phyloP scores from a whole-genome alignment of 2,113 vertebrate genomes.

The Podiceps cristatus region DNA sequence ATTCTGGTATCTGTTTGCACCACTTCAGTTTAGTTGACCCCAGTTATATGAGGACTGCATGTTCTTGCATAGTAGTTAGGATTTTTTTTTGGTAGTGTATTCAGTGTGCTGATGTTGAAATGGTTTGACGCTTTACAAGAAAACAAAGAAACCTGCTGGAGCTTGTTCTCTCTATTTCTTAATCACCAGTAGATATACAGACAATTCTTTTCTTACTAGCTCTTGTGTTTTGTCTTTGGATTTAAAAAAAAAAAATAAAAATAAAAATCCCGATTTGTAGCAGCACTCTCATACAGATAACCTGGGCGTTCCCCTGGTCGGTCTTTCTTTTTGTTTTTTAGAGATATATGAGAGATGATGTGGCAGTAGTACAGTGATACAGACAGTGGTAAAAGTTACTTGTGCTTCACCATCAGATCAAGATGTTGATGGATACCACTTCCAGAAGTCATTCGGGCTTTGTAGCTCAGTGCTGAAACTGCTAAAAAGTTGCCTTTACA shows the following conservation, averaged over 20 bases:
- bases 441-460: neutral
- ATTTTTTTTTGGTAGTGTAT: neutral
- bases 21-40: neutral
- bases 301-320: neutral
- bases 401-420: fast-evolving
- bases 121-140: neutral
- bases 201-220: neutral
- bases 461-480: neutral
- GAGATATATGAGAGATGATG: neutral
- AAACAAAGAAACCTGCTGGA: neutral
- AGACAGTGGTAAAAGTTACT: neutral
- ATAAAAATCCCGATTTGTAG: neutral
- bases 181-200: neutral
- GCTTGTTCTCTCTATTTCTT: neutral
- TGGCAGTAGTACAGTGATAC: neutral
- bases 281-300: neutral
- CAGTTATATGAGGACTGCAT: neutral
- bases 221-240: neutral
- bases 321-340: neutral
- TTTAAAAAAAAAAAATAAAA: neutral
- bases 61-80: neutral
- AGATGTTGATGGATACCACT: neutral
- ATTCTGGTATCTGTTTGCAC: neutral
- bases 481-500: neutral
- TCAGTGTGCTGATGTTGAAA: neutral